A percentile compares a stretch with the other conserved stretches of the same genome.
phyloP scores from a whole-genome alignment of 2,113 vertebrate genomes.

The Datnioides undecimradiatus region DNA sequence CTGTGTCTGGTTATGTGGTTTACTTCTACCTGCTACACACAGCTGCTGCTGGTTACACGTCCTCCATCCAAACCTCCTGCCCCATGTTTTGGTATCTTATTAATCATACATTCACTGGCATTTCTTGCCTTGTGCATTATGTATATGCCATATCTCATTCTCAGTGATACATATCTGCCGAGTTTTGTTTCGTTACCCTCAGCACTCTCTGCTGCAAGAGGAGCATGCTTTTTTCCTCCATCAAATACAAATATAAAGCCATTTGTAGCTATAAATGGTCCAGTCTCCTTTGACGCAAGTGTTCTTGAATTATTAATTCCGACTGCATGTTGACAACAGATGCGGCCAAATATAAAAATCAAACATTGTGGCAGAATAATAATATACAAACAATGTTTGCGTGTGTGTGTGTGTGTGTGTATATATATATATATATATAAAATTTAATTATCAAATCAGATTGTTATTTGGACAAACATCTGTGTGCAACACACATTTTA shows the following conservation, averaged over 20 bases:
- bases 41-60: slow-evolving; percentile 29
- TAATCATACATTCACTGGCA: slow-evolving; percentile 58
- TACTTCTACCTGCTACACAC: slow-evolving; percentile 10
- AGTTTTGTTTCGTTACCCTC: slow-evolving; percentile 25
- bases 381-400: not conserved
- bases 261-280: slow-evolving; percentile 64
- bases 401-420: too few relatives aligned
- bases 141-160: slow-evolving; percentile 36
- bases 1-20: slow-evolving; percentile 1
- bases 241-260: slow-evolving; percentile 43
- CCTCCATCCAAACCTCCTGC: slow-evolving; percentile 20
- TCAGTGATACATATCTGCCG: slow-evolving; percentile 25
- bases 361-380: slow-evolving; percentile 13
- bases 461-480: slow-evolving; percentile 11
- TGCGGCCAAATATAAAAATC: slow-evolving; percentile 16
- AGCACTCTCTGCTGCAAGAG: slow-evolving; percentile 32
- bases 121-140: slow-evolving; percentile 61
- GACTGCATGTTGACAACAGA: slow-evolving; percentile 21
- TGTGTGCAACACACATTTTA: not conserved
- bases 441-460: slow-evolving; percentile 8
- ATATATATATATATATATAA: too few relatives aligned
- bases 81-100: slow-evolving; percentile 47
- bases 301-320: slow-evolving; percentile 67
- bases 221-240: slow-evolving; percentile 10
- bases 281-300: slow-evolving; percentile 37